Evolutionary conservation across 2,113 vertebrate genomes (phyloP).

Genomic region (Vanacampus margaritifer): DNA sequence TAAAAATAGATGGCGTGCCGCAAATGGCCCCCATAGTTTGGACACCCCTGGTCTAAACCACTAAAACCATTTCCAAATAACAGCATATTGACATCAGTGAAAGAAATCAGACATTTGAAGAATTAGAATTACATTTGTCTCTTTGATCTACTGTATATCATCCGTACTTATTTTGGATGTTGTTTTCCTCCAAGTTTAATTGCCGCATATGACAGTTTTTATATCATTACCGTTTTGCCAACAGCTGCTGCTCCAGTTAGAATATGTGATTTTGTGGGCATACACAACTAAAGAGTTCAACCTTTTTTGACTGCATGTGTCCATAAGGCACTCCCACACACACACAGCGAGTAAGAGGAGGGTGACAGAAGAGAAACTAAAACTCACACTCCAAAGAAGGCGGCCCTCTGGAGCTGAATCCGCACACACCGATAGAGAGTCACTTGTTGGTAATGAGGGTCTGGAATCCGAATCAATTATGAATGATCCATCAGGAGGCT

Average conservation of each 20-base stretch:
- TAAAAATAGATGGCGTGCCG: no score
- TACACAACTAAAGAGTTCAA: constrained; percentile 25
- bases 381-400: constrained; percentile 44
- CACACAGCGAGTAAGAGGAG: constrained; percentile 7
- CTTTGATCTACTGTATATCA: no score
- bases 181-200: constrained; percentile 23
- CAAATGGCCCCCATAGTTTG: no score
- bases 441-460: constrained; percentile 67
- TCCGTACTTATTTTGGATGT: no score
- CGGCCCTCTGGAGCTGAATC: constrained; percentile 41
- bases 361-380: constrained; percentile 38
- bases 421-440: constrained; percentile 43
- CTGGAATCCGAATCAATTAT: constrained; percentile 73
- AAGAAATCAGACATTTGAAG: no score
- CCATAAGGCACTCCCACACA: constrained; percentile 1
- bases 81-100: no score
- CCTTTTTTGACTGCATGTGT: background rate
- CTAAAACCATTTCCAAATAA: no score
- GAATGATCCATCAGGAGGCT: constrained; percentile 64
- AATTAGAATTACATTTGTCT: no score
- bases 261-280: constrained; percentile 14
- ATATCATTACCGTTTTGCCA: constrained; percentile 62
- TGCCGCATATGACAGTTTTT: constrained; percentile 46
- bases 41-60: no score
- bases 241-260: constrained; percentile 52